Conservation (phyloP, 2,888 invertebrate genomes). For the Drosophila kuntzei region DNA sequence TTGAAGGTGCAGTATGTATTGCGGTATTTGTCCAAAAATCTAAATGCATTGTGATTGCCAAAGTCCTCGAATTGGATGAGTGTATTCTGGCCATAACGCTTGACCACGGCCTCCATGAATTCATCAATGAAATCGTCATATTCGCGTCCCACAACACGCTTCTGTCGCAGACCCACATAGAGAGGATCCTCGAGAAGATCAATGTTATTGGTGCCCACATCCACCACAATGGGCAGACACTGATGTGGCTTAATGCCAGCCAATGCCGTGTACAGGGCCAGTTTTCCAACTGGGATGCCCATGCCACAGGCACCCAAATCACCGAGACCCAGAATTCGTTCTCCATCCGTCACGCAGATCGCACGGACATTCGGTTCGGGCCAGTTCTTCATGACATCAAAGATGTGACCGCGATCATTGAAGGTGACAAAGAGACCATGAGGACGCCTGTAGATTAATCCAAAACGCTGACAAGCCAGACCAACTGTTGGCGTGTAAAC, state of each 20-base stretch:
- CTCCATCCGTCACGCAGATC: slow-evolving; percentile 98
- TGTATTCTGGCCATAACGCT: slow-evolving; percentile 94
- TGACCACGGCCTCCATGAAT: slow-evolving; percentile 97
- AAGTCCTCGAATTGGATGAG: slow-evolving; percentile 98
- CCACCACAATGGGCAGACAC: slow-evolving; percentile 96
- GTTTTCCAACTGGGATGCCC: slow-evolving; percentile 99
- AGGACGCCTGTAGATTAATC: slow-evolving; percentile 96
- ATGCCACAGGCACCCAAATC: slow-evolving; percentile 98
- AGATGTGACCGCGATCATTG: slow-evolving; percentile 96
- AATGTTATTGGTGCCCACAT: slow-evolving; percentile 97
- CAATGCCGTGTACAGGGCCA: slow-evolving; percentile 97
- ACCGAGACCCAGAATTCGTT: slow-evolving; percentile 97
- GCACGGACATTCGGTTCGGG: slow-evolving; percentile 94
- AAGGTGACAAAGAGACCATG: slow-evolving; percentile 98
- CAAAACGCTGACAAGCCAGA: slow-evolving; percentile 98
- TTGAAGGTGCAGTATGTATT: slow-evolving; percentile 98
- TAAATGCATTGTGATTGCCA: slow-evolving; percentile 98
- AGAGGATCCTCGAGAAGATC: slow-evolving; percentile 95
- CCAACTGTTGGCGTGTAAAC: slow-evolving; percentile 99
- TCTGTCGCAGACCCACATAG: slow-evolving; percentile 96
- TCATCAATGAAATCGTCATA: slow-evolving; percentile 98
- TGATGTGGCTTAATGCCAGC: slow-evolving; percentile 98
- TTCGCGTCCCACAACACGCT: slow-evolving; percentile 92
- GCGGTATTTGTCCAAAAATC: slow-evolving; percentile 95
- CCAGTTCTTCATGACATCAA: slow-evolving; percentile 89